Base-by-base conservation (phyloP, 92 coral and sea anemone genomes). In the Nematostella vectensis region DNA sequence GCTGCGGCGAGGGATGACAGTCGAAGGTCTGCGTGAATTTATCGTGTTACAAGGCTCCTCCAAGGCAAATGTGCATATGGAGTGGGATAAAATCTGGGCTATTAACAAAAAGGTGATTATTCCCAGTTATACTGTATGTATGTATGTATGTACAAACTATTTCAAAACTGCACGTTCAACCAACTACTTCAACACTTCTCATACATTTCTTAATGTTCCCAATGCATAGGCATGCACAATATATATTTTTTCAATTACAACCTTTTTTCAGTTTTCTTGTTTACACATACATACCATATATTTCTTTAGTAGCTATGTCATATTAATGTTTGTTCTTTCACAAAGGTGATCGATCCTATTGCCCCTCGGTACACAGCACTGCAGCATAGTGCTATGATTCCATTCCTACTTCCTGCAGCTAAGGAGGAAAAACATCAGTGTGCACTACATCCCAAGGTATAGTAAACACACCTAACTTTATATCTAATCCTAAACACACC, bases 21-120 rank as follows among this genome's bases (percentile, higher is more conserved):
- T 91, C 1, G 86, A 85, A 57, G 98, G 98, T 39, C 67, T 91
- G 25, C 70, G 88, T 29, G 98, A 91, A 53, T 91, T 91, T 57
- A 91, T 91, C 15, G 81, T 91, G 31, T 61, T 79, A 31, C 98
- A 91, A 74, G 98, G 98, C 17, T 87, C 94, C 47, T 91, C 98
- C 10, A 91, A 88, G 57, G 82, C 98, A 18, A 91, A 88, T 68
- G 98, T 91, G 15, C 98, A 91, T 66, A 91, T 91, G 98, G 98
- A 85, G 47, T 91, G 98, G 98, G 98, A 91, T 63, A 91, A 91
- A 53, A 91, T 91, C 21, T 91, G 98, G 98, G 83, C 98, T 9
- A 79, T 91, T 38, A 91, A 91, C 77, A 85, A 87, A 53, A 91
- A 91, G 95, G 96, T 89, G 53, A 21, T 48, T 22, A 3, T n/a